Evolutionary conservation across 1,140 invertebrate genomes (phyloP).

Genomic region (Sminthurinus signatus): DNA sequence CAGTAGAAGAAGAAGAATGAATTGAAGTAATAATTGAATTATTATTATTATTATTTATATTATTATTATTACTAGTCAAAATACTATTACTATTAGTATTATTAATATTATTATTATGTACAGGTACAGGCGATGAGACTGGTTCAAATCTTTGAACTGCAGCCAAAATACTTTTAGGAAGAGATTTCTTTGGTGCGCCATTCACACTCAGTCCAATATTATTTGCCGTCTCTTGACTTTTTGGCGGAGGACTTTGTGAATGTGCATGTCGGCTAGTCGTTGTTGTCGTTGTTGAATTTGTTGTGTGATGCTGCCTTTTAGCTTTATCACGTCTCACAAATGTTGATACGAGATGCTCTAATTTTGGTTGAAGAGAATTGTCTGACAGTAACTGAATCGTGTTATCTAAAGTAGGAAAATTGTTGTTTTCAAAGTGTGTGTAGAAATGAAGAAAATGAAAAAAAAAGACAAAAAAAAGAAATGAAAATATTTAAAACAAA

Average conservation of each 20-base stretch:
- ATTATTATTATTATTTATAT: too few relatives aligned
- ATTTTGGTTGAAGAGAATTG: constrained; percentile 27
- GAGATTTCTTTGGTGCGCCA: constrained; percentile 21
- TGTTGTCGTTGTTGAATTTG: too few relatives aligned
- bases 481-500: too few relatives aligned
- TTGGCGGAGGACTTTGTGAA: constrained; percentile 5
- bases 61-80: too few relatives aligned
- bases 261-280: constrained; percentile 8
- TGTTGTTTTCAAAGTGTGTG: too few relatives aligned
- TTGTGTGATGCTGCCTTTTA: constrained; percentile 15
- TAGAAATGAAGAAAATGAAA: too few relatives aligned
- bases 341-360: constrained; percentile 38
- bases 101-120: too few relatives aligned
- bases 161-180: constrained; percentile 41
- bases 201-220: neutral
- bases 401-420: too few relatives aligned
- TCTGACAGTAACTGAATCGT: constrained; percentile 36
- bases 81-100: too few relatives aligned
- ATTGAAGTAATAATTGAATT: too few relatives aligned
- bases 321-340: constrained; percentile 38
- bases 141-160: constrained; percentile 40
- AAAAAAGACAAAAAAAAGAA: too few relatives aligned
- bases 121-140: neutral
- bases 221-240: neutral
- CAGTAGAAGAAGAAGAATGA: too few relatives aligned